Evolutionary conservation across 2,113 vertebrate species (phyloP).

Genomic region (Abramis brama): DNA sequence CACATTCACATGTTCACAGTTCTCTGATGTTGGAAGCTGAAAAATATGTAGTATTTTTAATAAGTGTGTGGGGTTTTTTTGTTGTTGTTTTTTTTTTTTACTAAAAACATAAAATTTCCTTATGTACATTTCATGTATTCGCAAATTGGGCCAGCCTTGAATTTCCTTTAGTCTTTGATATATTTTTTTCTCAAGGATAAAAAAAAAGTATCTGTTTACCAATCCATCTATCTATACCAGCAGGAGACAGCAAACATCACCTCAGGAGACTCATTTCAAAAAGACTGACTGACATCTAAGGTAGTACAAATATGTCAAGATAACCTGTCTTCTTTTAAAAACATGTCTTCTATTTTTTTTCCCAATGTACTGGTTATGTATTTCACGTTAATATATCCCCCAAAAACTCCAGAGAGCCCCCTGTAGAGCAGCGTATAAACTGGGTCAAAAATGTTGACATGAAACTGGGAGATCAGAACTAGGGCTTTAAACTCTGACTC

Average conservation of each 20-base stretch:
- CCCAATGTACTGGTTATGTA: background rate
- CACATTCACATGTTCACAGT: too few relatives aligned
- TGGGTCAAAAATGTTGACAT: conserved; percentile 43
- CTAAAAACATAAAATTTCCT: too few relatives aligned
- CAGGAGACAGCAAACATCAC: background rate
- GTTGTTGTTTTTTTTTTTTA: too few relatives aligned
- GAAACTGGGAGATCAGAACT: conserved; percentile 6
- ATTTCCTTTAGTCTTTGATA: background rate
- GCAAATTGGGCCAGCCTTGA: background rate
- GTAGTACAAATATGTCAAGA: background rate
- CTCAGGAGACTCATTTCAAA: background rate
- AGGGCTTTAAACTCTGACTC: conserved; percentile 33
- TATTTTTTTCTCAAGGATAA: background rate
- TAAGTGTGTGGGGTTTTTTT: too few relatives aligned
- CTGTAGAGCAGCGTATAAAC: conserved; percentile 25
- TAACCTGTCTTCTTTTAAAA: background rate
- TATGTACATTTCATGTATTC: background rate
- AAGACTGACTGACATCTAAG: background rate
- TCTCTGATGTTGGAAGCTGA: too few relatives aligned
- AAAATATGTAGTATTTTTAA: too few relatives aligned
- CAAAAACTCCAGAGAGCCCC: conserved; percentile 2
- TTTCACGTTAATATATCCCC: conserved; percentile 7
- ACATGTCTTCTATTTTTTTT: background rate
- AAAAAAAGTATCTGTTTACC: background rate
- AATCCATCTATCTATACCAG: background rate